Evolutionary conservation across 2,113 vertebrate genomes (phyloP), one percentile per base, ranked within the genome.

Genomic region (Gallinago media): DNA sequence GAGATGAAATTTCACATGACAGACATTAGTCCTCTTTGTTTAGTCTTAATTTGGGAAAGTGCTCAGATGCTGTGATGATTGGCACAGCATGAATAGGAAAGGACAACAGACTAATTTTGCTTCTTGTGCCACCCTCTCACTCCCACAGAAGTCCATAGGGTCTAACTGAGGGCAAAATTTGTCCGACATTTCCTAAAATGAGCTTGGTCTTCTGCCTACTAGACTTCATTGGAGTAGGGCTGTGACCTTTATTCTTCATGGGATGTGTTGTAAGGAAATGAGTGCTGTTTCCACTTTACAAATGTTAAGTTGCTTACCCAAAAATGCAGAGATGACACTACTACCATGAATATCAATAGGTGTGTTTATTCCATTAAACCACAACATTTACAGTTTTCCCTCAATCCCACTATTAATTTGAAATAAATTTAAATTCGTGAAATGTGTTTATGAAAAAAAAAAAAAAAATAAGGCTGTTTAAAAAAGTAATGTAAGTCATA

Each of bases 11-110:
- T 77, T 92, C 63, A 54, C 25, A 75, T 68, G 74, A 80, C 47
- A 94, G 81, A 85, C 67, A 40, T 93, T 80, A 81, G 21, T 92
- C 36, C 44, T 90, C 85, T 87, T 93, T 86, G 55, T 92, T 88
- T 88, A 84, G 61, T 86, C 79, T 78, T 92, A 75, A 92, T 93
- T 94, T 85, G 75, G 49, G 34, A 71, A 93, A 90, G 38, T 55
- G 31, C 68, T 94, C 59, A 74, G 55, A 61, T 94, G 55, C 55
- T 93, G 79, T 88, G 82, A 85, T 93, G 79, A 92, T 80, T 91
- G 55, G 31, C 79, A 94, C 50, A 74, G 42, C 40, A 74, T 81
- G 63, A 94, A 92, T 55, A 92, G 15, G 38, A 83, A 77, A 85
- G 50, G 56, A 77, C 74, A 85, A 76, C 59, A 92, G 46, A 85